Base-by-base conservation (phyloP, 2,888 invertebrate species). In the Notodonta dromedarius region DNA sequence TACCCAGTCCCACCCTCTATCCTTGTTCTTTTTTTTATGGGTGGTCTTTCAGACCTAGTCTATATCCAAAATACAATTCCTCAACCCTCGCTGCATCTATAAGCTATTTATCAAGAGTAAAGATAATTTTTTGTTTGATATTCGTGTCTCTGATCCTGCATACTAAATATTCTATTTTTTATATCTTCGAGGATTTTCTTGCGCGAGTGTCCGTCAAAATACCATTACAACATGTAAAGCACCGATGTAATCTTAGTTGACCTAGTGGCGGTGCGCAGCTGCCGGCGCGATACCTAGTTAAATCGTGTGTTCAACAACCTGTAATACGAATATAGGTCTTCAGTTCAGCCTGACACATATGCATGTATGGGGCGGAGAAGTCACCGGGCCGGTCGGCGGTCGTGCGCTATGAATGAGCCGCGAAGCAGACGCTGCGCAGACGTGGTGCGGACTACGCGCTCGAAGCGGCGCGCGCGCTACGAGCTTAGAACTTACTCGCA, bases 391-490 rank as follows among this genome's bases (percentile, higher is more conserved):
- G 57, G 53, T 51, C 62, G 64, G 68, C 56, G 66, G 65, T 59
- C 63, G 76, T 80, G 80, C 77, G 69, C 71, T 79, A 81, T 80
- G 79, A 80, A 80, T 80, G 78, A 76, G 70, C 62, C 69, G 69
- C 67, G 70, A 67, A 60, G 69, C 85, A 83, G 87, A 91, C 91
- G 86, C 77, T 77, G 71, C 76, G 82, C 82, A 90, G 90, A 89
- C 91, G 81, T 73, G 80, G 90, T 74, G 80, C 82, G 81, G 83
- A 77, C 76, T 77, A 83, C 88, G 84, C 87, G 79, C 73, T 66
- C 63, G 61, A 71, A 35, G 65, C 63, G 66, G 69, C 65, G 63
- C 69, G 63, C 62, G 59, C 64, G 66, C 56, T 40, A 55, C 55
- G 42, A 42, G 53, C 42, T 48, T 55, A 66, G 42, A 42, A 51